Evolutionary conservation across 2,888 invertebrate genomes (phyloP).

Genomic region (Melinopterus prodromus): DNA sequence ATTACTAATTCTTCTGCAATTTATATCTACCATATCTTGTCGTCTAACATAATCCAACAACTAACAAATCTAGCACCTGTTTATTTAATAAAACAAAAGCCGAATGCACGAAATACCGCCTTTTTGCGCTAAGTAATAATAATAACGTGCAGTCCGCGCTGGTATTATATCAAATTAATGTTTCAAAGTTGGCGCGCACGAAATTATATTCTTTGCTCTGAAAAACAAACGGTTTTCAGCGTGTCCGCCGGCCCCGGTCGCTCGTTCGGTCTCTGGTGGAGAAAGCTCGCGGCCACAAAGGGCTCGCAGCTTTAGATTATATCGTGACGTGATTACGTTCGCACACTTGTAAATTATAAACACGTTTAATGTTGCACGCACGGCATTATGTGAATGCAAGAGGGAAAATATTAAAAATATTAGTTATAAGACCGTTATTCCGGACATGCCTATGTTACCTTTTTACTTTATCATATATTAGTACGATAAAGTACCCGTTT

Average conservation of each 20-base stretch:
- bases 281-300: constrained; percentile 30
- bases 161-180: constrained; percentile 39
- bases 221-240: constrained; percentile 36
- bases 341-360: constrained; percentile 41
- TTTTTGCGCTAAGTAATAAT: constrained; percentile 31
- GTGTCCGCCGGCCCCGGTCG: constrained; percentile 19
- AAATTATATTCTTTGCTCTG: constrained; percentile 35
- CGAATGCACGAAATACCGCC: neutral
- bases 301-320: constrained; percentile 37
- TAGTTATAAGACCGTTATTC: too few species aligned
- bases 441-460: too few species aligned
- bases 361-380: constrained; percentile 39
- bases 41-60: too few species aligned
- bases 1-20: too few species aligned
- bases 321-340: constrained; percentile 39
- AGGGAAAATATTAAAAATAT: neutral
- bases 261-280: constrained; percentile 20
- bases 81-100: neutral
- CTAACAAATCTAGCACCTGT: neutral
- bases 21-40: neutral
- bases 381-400: constrained; percentile 8
- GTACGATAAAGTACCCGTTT: too few species aligned
- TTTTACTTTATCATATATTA: too few species aligned
- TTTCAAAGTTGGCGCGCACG: constrained; percentile 33
- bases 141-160: constrained; percentile 33